A percentile compares a stretch with the other conserved stretches of the same genome.
Conservation (phyloP, 2,888 invertebrate genomes). For the Yponomeuta sedellus region DNA sequence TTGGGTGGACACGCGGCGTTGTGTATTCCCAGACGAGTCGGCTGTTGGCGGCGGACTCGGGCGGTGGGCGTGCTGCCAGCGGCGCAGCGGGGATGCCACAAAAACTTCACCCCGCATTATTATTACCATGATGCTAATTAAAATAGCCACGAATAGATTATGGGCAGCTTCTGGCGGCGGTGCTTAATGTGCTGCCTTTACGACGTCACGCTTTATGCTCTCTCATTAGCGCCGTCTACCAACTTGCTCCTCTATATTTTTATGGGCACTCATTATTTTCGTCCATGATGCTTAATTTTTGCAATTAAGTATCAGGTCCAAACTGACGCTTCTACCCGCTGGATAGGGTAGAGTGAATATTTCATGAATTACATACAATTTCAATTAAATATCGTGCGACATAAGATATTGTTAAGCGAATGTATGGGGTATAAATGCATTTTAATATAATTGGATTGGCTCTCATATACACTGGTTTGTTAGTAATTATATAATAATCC, state of each 20-base stretch:
- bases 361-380: neutral
- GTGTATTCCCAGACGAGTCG: conserved; percentile 52
- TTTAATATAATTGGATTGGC: conserved; percentile 14
- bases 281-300: conserved; percentile 16
- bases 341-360: neutral
- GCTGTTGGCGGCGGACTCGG: conserved; percentile 17
- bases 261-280: conserved; percentile 31
- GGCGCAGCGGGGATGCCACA: conserved; percentile 52
- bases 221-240: conserved; percentile 67
- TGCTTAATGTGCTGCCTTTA: conserved; percentile 71
- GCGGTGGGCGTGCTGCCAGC: conserved; percentile 26
- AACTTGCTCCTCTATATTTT: conserved; percentile 46
- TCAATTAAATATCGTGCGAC: neutral
- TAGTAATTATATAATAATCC: conserved; percentile 61
- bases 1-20: conserved; percentile 31
- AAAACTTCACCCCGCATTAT: conserved; percentile 64
- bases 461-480: conserved; percentile 8
- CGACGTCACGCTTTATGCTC: conserved; percentile 72
- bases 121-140: conserved; percentile 72
- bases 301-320: conserved; percentile 1
- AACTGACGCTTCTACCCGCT: neutral
- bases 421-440: conserved; percentile 10
- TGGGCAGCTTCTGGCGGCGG: conserved; percentile 66
- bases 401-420: neutral
- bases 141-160: conserved; percentile 73